Conservation (phyloP, 1,140 invertebrate species). For the Sminthurinus signatus region DNA sequence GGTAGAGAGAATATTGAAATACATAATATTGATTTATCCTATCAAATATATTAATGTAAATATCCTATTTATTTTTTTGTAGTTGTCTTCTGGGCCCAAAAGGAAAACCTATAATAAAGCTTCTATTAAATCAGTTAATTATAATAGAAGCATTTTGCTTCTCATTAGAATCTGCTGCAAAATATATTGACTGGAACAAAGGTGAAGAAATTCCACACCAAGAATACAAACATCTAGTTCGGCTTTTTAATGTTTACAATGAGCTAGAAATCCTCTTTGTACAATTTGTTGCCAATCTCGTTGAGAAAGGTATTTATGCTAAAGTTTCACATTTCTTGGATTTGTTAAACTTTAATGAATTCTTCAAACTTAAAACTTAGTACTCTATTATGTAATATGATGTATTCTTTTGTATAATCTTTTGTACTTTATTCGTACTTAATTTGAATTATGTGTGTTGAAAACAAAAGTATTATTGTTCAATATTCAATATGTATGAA, state of each 20-base stretch:
- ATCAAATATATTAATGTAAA: no score
- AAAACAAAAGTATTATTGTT: no score
- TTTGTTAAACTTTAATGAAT: constrained; percentile 30
- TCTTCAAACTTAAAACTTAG: no score
- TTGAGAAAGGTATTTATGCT: constrained; percentile 23
- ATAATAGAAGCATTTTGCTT: constrained; percentile 33
- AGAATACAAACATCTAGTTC: constrained; percentile 17
- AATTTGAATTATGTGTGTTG: no score
- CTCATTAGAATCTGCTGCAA: constrained; percentile 1
- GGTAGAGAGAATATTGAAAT: no score
- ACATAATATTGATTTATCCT: no score
- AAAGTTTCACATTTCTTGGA: constrained; percentile 27
- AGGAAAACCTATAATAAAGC: constrained; percentile 27
- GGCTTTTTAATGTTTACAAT: constrained; percentile 15
- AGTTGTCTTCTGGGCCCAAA: constrained; percentile 32
- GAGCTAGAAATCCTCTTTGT: constrained; percentile 29
- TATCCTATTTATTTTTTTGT: constrained; percentile 8
- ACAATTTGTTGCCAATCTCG: background rate
- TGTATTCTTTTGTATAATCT: no score
- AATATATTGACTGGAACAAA: constrained; percentile 10
- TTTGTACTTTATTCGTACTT: no score
- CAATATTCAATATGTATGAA: no score
- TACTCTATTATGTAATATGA: no score
- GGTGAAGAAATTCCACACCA: constrained; percentile 10
- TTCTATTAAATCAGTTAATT: constrained; percentile 23